Percentiles rank a stretch among this genome's conserved stretches.
phyloP scores from a whole-genome alignment of 64 coral and sea anemone species.

The Astreopora myriophthalma region DNA sequence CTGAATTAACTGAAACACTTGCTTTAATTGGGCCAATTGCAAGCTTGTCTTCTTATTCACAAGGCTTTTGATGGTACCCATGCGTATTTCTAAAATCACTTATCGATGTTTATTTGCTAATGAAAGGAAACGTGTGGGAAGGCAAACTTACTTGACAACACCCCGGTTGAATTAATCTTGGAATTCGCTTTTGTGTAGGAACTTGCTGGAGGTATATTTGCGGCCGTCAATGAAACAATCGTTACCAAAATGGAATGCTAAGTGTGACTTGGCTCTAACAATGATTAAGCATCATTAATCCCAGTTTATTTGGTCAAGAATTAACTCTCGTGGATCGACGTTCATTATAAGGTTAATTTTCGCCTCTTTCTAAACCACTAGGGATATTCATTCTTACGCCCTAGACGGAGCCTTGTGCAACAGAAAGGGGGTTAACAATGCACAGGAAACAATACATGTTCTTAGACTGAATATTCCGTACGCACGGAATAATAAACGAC shows the following conservation, averaged over 20 bases:
- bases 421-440: neutral
- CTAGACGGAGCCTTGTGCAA: neutral
- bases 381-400: neutral
- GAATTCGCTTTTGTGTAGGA: neutral
- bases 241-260: neutral
- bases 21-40: too few relatives aligned
- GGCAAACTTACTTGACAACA: too few relatives aligned
- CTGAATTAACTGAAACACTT: too few relatives aligned
- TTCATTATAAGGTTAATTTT: neutral
- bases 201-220: neutral
- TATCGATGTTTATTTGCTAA: neutral
- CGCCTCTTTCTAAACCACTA: neutral
- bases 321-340: neutral
- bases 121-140: neutral
- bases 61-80: neutral
- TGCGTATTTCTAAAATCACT: too few relatives aligned
- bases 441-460: slow-evolving; percentile 32
- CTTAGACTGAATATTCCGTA: neutral
- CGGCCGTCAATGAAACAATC: neutral
- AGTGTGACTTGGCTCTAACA: neutral
- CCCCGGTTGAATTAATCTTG: neutral
- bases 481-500: neutral
- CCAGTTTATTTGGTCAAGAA: neutral
- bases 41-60: too few relatives aligned
- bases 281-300: slow-evolving; percentile 7